These are phyloP conservation scores for Eupithecia subfuscata DNA, from an alignment of 2,888 invertebrate genomes.

Conservation along the genomic window DNA sequence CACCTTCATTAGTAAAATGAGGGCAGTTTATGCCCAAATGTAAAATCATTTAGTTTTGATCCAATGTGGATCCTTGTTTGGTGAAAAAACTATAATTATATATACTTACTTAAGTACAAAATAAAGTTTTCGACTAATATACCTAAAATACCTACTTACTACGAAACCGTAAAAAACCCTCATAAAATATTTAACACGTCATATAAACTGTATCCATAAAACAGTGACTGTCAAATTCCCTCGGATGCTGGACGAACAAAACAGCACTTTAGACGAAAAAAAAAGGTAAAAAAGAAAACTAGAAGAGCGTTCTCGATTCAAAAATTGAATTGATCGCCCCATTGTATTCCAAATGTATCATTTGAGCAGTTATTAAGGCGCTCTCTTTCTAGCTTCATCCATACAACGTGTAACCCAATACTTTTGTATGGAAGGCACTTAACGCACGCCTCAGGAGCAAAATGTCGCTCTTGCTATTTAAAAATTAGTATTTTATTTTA, in stretches of 20 bases:
- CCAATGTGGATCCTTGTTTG: not conserved
- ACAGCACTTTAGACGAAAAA: conserved; percentile 83
- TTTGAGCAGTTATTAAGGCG: conserved; percentile 83
- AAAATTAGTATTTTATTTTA: conserved; percentile 65
- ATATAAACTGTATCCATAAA: conserved; percentile 64
- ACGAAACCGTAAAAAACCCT: not conserved
- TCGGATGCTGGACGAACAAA: conserved; percentile 82
- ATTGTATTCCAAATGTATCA: conserved; percentile 85
- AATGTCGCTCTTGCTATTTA: conserved; percentile 65
- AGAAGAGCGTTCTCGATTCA: conserved; percentile 84
- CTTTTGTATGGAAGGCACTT: conserved; percentile 84
- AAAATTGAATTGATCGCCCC: conserved; percentile 84
- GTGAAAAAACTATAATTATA: too few species aligned
- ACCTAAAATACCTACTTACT: not conserved
- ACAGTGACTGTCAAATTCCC: conserved; percentile 83
- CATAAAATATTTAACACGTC: conserved; percentile 25
- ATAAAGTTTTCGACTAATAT: not conserved
- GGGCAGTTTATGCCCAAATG: not conserved
- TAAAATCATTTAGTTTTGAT: not conserved
- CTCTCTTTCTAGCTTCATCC: conserved; percentile 79
- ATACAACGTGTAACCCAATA: conserved; percentile 83
- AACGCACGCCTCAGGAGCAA: conserved; percentile 66
- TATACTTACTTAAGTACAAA: not conserved
- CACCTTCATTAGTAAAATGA: not conserved
- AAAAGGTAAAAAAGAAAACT: conserved; percentile 70